Evolutionary conservation across 2,797 vertebrate species (phyloP).

Genomic region (Myotis findleyi): DNA sequence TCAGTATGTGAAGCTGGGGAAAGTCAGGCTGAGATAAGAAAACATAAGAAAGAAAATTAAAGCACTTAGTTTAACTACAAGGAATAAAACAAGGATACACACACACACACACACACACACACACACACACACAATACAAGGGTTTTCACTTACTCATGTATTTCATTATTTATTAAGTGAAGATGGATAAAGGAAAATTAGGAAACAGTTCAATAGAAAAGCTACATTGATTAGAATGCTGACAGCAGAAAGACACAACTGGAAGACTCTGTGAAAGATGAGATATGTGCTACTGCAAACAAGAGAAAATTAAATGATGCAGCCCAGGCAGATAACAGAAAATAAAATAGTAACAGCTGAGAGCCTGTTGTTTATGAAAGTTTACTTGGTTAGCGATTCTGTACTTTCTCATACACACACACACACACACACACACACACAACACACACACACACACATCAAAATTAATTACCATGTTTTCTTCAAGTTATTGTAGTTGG

Average conservation of each 20-base stretch:
- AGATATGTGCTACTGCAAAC: constrained; percentile 74
- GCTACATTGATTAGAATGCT: constrained; percentile 82
- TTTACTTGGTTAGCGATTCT: constrained; percentile 35
- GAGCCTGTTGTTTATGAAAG: background rate
- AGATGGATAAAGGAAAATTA: constrained; percentile 77
- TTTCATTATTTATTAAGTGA: constrained; percentile 68
- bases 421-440: background rate
- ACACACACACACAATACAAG: constrained; percentile 66
- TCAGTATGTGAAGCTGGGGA: constrained; percentile 43
- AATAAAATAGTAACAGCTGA: constrained; percentile 13
- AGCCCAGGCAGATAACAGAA: background rate
- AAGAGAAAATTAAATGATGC: constrained; percentile 75
- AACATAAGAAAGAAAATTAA: constrained; percentile 20
- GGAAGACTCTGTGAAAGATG: constrained; percentile 80
- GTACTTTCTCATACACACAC: background rate
- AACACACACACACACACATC: background rate
- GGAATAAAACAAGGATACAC: constrained; percentile 62
- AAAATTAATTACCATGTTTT: constrained; percentile 31
- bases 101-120: constrained; percentile 62
- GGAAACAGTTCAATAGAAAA: constrained; percentile 77
- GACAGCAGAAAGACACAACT: constrained; percentile 74
- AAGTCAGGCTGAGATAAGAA: constrained; percentile 72
- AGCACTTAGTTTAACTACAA: constrained; percentile 62
- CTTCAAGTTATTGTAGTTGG: background rate
- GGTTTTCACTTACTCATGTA: background rate